Evolutionary conservation across 1,140 invertebrate species (phyloP).

Genomic region (Aradophagus sp.): DNA sequence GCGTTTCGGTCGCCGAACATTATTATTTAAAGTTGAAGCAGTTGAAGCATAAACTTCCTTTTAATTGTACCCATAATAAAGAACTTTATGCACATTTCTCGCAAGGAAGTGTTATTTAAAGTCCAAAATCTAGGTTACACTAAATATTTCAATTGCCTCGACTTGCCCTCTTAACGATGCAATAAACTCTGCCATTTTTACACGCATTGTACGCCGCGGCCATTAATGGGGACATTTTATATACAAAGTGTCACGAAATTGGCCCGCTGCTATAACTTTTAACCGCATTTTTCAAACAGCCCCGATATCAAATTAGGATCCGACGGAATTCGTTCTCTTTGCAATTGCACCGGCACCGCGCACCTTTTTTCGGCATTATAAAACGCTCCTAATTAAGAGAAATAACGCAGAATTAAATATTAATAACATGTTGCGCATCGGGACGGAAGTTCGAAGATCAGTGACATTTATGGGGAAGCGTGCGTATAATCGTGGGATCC

Average conservation of each 20-base stretch:
- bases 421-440: too few relatives aligned
- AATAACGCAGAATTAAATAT: too few relatives aligned
- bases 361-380: slow-evolving; percentile 8
- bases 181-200: slow-evolving; percentile 46
- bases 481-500: too few relatives aligned
- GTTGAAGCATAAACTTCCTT: slow-evolving; percentile 23
- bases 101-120: slow-evolving; percentile 40
- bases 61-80: slow-evolving; percentile 40
- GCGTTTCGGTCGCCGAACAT: slow-evolving; percentile 9
- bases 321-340: slow-evolving; percentile 26
- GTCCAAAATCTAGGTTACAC: slow-evolving; percentile 53
- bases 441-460: too few relatives aligned
- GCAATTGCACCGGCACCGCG: slow-evolving; percentile 4
- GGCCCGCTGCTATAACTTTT: slow-evolving; percentile 32
- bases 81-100: slow-evolving; percentile 36
- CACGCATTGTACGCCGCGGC: slow-evolving; percentile 25
- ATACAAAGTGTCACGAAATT: slow-evolving; percentile 35
- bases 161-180: slow-evolving; percentile 39
- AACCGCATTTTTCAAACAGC: slow-evolving; percentile 27
- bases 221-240: slow-evolving; percentile 53
- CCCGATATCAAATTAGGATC: slow-evolving; percentile 36
- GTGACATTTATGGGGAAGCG: too few relatives aligned
- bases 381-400: slow-evolving; percentile 20
- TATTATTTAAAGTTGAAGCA: slow-evolving; percentile 15
- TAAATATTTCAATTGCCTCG: slow-evolving; percentile 40